These are phyloP conservation scores for Penelope pileata DNA, from an alignment of 2,113 vertebrate species.

Conservation along the genomic window DNA sequence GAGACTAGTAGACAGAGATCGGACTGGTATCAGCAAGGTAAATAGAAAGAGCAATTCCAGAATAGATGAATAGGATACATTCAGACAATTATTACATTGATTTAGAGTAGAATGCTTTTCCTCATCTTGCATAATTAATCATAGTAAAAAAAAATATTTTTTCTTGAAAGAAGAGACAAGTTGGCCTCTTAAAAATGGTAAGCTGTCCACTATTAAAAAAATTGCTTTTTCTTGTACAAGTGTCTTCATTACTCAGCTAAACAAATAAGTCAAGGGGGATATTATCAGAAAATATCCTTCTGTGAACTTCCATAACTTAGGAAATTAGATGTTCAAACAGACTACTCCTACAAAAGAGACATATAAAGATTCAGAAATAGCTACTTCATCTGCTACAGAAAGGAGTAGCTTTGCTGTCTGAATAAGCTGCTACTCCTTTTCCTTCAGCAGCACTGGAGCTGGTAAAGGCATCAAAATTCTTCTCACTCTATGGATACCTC, in stretches of 20 bases:
- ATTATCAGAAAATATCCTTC: background rate
- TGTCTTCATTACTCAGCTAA: background rate
- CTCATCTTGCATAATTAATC: background rate
- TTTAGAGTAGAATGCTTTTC: background rate
- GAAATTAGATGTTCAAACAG: background rate
- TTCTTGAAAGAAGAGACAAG: background rate
- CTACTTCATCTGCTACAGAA: background rate
- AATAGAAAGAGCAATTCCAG: background rate
- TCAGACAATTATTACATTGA: background rate
- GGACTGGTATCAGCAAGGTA: background rate
- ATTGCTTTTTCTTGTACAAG: background rate
- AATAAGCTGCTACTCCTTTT: background rate
- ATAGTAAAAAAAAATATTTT: background rate
- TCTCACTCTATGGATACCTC: slow-evolving; percentile 11
- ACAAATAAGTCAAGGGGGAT: background rate
- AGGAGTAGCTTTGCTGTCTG: background rate
- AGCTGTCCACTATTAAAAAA: background rate
- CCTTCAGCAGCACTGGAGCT: background rate
- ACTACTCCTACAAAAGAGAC: background rate
- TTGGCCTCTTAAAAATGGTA: background rate
- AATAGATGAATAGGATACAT: background rate
- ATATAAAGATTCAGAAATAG: background rate
- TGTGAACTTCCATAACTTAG: background rate
- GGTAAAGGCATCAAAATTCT: slow-evolving; percentile 28
- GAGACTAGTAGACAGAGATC: background rate